phyloP scores from a whole-genome alignment of 2,888 invertebrate genomes.

The Trichogramma dendrolimi region DNA sequence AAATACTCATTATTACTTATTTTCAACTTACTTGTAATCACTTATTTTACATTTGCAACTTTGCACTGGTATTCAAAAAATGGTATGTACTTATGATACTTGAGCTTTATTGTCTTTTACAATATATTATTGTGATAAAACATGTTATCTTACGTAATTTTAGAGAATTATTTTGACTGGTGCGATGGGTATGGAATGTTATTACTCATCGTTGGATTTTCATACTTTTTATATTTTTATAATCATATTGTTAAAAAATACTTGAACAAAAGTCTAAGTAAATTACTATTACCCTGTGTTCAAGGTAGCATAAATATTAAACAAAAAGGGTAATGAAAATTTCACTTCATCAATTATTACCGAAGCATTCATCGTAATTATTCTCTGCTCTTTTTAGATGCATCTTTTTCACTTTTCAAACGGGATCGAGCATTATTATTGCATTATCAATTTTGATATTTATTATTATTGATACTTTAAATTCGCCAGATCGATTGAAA shows the following conservation, averaged over 20 bases:
- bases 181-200: conserved; percentile 74
- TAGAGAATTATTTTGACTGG: conserved; percentile 37
- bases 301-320: conserved; percentile 19
- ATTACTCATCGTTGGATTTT: conserved; percentile 59
- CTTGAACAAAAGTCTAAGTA: conserved; percentile 52
- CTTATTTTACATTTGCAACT: conserved; percentile 41
- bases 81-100: too few species aligned
- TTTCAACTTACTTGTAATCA: conserved; percentile 36
- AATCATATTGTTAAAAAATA: conserved; percentile 33
- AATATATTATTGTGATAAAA: background rate
- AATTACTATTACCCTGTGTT: conserved; percentile 27
- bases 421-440: conserved; percentile 49
- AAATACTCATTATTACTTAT: conserved; percentile 26
- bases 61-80: conserved; percentile 36
- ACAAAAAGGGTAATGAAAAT: conserved; percentile 22
- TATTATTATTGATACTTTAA: conserved; percentile 63
- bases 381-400: conserved; percentile 48
- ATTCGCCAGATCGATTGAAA: conserved; percentile 58
- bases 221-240: conserved; percentile 61
- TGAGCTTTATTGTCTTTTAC: too few species aligned
- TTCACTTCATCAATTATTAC: conserved; percentile 18
- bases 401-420: conserved; percentile 46
- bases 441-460: conserved; percentile 58
- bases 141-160: conserved; percentile 8
- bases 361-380: background rate